Conservation (phyloP, 2,113 vertebrate species). For the Ranitomeya imitator region DNA sequence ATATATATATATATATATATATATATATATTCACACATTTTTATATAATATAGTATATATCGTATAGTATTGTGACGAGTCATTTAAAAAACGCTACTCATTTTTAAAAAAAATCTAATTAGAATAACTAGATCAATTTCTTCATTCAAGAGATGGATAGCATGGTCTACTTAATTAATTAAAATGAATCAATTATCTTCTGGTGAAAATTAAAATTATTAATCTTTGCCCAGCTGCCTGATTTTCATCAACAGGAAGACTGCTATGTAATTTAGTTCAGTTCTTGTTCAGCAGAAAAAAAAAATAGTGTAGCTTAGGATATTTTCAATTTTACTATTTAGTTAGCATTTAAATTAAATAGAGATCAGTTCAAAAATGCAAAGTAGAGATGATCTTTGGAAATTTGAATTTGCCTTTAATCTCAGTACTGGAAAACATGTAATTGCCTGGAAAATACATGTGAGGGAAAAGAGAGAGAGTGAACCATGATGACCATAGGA, state of each 20-base stretch:
- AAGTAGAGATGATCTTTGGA: background rate
- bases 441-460: too few relatives aligned
- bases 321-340: background rate
- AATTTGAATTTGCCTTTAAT: too few relatives aligned
- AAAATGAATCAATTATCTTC: slow-evolving; percentile 59
- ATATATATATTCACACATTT: background rate
- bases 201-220: slow-evolving; percentile 55
- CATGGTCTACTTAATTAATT: slow-evolving; percentile 52
- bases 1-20: too few relatives aligned
- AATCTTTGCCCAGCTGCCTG: slow-evolving; percentile 52
- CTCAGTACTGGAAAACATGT: too few relatives aligned
- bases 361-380: background rate
- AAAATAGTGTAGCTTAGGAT: slow-evolving; percentile 4
- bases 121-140: slow-evolving; percentile 48
- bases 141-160: slow-evolving; percentile 49
- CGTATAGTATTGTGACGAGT: background rate
- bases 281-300: slow-evolving; percentile 13
- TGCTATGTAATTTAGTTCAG: background rate
- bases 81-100: slow-evolving; percentile 23
- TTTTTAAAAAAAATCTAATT: slow-evolving; percentile 43
- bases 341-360: background rate
- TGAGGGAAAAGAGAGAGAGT: too few relatives aligned
- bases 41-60: background rate
- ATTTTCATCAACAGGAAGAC: slow-evolving; percentile 43
- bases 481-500: too few relatives aligned